Evolutionary conservation across 2,113 vertebrate species (phyloP).

Genomic region (Lucifuga dentata): DNA sequence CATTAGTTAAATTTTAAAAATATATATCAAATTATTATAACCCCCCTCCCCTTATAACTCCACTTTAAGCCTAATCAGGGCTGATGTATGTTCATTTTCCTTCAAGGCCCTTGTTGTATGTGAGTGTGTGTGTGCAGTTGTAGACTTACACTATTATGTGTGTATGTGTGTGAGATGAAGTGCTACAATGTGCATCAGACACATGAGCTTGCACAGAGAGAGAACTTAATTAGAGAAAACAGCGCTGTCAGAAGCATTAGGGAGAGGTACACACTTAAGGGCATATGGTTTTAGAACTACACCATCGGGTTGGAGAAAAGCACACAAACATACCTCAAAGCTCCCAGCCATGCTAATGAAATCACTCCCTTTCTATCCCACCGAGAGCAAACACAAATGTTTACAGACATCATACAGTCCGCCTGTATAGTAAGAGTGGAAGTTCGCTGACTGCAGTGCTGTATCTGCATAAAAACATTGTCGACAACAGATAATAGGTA

Average conservation of each 20-base stretch:
- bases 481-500: slow-evolving; percentile 26
- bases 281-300: slow-evolving; percentile 84
- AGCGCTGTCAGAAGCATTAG: slow-evolving; percentile 86
- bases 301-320: slow-evolving; percentile 79
- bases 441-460: slow-evolving; percentile 26
- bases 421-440: slow-evolving; percentile 48
- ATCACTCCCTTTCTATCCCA: slow-evolving; percentile 79
- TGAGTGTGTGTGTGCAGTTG: slow-evolving; percentile 37
- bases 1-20: slow-evolving; percentile 26
- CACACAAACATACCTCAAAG: slow-evolving; percentile 83
- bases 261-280: slow-evolving; percentile 83
- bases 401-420: slow-evolving; percentile 80
- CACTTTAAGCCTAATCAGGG: slow-evolving; percentile 58
- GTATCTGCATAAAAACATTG: slow-evolving; percentile 35
- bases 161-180: slow-evolving; percentile 63
- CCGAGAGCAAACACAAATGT: slow-evolving; percentile 80
- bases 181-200: slow-evolving; percentile 78
- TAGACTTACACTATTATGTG: slow-evolving; percentile 19
- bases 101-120: slow-evolving; percentile 64
- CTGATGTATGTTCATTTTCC: slow-evolving; percentile 71
- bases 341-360: slow-evolving; percentile 83
- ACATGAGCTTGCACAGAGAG: slow-evolving; percentile 68
- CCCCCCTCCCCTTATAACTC: slow-evolving; percentile 26
- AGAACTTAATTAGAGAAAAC: slow-evolving; percentile 87
- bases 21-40: slow-evolving; percentile 37